Base-by-base conservation (phyloP, 2,113 vertebrate genomes). In the Tachysurus fulvidraco region DNA sequence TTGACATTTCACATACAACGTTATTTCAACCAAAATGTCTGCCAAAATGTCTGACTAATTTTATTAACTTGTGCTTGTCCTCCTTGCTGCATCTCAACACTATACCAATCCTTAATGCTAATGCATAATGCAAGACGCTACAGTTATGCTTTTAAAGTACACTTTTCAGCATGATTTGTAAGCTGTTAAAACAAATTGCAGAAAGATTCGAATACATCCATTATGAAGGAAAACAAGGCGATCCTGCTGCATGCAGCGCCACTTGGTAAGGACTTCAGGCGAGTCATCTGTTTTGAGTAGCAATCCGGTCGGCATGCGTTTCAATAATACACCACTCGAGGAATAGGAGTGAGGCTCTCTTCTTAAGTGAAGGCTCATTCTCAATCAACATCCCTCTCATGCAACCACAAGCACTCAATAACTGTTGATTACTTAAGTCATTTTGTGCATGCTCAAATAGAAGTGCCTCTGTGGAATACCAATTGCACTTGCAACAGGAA, bases 331-430 rank as follows among this genome's bases (percentile, higher is more conserved):
- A 28, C 74, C 89, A 85, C 86, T 89, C 81, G n/a, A 74, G 65
- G 57, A 25, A 60, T 41, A 36, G 83, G 59, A 78, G 78, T 59
- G 85, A 87, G 87, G 83, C 83, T 87, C 83, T 87, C 60, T 73
- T 83, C 80, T 78, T 87, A 83, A 90, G 88, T 78, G 67, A 83
- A 88, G 81, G 76, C 85, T 89, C 86, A 87, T 88, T 77, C 88
- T 87, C 90, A 91, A 91, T 91, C 89, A 92, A 77, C 76, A 80
- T 65, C 44, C 81, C 88, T 91, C 90, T 90, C 84, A 85, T 90
- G 86, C 89, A 82, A 84, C 85, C 85, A 88, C 85, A 89, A 90
- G 86, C 87, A 88, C 88, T 90, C 86, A 88, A 88, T 88, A 89
- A 89, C 81, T 87, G 81, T 89, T 89, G 89, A 91, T 90, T 88